Evolutionary conservation across 2,888 invertebrate species (phyloP), one percentile per base, ranked within the genome.

Genomic region (Pelosia muscerda): DNA sequence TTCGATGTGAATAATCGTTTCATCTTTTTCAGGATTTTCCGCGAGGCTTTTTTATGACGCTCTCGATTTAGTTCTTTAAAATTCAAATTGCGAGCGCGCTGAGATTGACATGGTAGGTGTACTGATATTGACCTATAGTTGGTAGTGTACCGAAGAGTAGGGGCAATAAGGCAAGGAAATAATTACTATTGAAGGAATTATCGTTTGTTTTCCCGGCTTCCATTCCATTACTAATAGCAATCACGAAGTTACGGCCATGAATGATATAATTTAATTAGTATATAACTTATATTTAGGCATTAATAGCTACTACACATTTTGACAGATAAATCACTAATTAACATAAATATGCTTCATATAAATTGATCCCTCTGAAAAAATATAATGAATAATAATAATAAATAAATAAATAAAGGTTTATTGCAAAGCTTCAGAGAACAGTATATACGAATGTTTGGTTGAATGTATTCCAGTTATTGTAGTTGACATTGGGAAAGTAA

Each of bases 401-500:
- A n/a, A n/a, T n/a, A n/a, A n/a, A n/a, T n/a, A n/a, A n/a, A n/a
- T n/a, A n/a, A n/a, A n/a, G n/a, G n/a, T n/a, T n/a, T n/a, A n/a
- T n/a, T n/a, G n/a, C n/a, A n/a, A n/a, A n/a, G n/a, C n/a, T n/a
- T n/a, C n/a, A n/a, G n/a, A n/a, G n/a, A n/a, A n/a, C n/a, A n/a
- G n/a, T n/a, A n/a, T n/a, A 26, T n/a, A n/a, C 6, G 13, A 49
- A 13, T 0, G 26, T 2, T 62, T 62, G n/a, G n/a, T 49, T 22
- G 22, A 49, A 62, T 62, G 34, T 31, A 62, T 66, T 63, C 57
- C 26, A 63, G 54, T 31, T 77, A 65, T 70, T 60, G 25, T 58
- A 57, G 61, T 38, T 69, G 31, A 66, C 64, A 28, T 68, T 69
- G 58, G 61, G 56, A 67, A 71, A 72, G 69, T 64, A 71, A 75